These are phyloP conservation scores for Atrina japonica DNA, from an alignment of 2,888 invertebrate genomes.

Conservation along the genomic window DNA sequence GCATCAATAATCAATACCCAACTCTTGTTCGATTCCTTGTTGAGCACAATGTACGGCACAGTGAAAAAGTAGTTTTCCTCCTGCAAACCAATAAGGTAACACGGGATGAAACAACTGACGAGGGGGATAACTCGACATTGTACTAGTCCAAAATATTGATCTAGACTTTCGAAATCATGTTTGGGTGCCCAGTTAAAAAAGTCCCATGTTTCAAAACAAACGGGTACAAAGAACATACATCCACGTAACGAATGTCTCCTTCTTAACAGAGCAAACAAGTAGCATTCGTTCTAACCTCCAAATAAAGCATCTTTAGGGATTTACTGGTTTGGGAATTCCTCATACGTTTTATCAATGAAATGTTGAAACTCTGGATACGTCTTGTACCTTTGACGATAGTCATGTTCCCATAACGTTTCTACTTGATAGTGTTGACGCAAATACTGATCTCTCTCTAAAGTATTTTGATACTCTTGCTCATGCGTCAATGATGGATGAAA, in stretches of 20 bases:
- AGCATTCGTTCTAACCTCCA: constrained; percentile 31
- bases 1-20: constrained; percentile 5
- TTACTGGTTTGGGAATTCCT: constrained; percentile 2
- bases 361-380: background rate
- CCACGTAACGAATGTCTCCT: constrained; percentile 21
- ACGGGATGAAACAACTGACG: constrained; percentile 17
- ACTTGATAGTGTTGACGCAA: background rate
- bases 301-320: constrained; percentile 18
- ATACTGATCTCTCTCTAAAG: background rate
- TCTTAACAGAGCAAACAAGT: constrained; percentile 10
- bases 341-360: background rate
- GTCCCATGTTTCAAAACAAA: constrained; percentile 20
- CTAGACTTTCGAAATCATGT: constrained; percentile 21
- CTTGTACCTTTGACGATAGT: background rate
- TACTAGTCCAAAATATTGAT: constrained; percentile 10
- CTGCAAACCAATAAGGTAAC: background rate
- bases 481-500: background rate
- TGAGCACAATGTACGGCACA: constrained; percentile 24
- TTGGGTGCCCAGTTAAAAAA: constrained; percentile 22
- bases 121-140: constrained; percentile 14
- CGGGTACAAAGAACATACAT: constrained; percentile 28
- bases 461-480: background rate
- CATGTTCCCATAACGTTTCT: constrained; percentile 19
- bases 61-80: constrained; percentile 3
- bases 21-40: constrained; percentile 2